Conservation (phyloP, 2,113 vertebrate genomes). For the Geococcyx californianus region DNA sequence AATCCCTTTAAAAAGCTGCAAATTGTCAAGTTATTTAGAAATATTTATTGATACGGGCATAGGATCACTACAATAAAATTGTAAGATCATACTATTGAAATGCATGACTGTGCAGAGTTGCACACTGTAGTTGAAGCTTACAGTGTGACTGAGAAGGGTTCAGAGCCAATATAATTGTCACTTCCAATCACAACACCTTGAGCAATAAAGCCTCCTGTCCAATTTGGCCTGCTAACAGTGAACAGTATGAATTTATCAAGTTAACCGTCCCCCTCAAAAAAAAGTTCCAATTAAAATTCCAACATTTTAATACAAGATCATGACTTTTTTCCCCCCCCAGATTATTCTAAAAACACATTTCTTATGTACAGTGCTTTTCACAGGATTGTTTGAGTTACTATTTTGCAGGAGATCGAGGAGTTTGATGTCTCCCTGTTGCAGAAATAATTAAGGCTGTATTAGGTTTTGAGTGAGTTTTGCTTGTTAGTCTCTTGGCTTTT, state of each 20-base stretch:
- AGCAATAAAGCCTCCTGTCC: not conserved
- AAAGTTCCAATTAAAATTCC: not conserved
- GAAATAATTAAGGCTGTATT: not conserved
- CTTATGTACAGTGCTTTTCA: not conserved
- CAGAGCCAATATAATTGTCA: not conserved
- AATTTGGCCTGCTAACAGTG: not conserved
- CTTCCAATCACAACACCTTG: not conserved
- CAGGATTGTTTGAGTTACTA: not conserved
- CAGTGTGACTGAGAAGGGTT: not conserved
- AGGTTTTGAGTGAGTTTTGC: not conserved
- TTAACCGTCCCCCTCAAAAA: not conserved
- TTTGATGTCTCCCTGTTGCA: not conserved
- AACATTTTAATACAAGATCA: not conserved
- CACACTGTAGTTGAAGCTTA: not conserved
- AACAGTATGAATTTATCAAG: not conserved
- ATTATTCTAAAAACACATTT: not conserved
- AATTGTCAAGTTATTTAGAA: constrained; percentile 14
- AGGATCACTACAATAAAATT: constrained; percentile 18
- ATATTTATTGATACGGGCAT: constrained; percentile 43
- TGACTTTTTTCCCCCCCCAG: not conserved
- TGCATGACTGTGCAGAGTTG: constrained; percentile 33
- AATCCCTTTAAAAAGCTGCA: not conserved
- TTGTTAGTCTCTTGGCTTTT: not conserved
- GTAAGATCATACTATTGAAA: not conserved
- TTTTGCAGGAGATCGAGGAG: not conserved